phyloP scores from a whole-genome alignment of 2,888 invertebrate species.

The Mechanitis messenoides region DNA sequence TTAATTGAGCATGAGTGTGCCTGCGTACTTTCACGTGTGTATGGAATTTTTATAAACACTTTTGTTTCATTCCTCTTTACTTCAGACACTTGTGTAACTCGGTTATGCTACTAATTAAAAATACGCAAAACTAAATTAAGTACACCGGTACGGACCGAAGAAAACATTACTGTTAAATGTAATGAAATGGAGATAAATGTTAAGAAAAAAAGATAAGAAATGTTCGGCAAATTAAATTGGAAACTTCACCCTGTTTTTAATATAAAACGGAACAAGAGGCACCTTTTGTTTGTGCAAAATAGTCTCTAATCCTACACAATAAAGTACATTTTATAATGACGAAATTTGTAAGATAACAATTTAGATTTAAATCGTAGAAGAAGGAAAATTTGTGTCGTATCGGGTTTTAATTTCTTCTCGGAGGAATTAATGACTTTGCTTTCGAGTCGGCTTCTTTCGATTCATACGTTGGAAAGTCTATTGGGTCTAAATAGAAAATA shows the following conservation, averaged over 20 bases:
- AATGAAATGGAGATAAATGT: constrained; percentile 71
- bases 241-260: constrained; percentile 48
- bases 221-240: constrained; percentile 73
- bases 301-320: constrained; percentile 1
- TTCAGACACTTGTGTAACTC: too few relatives aligned
- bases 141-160: constrained; percentile 24
- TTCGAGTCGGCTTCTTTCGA: constrained; percentile 48
- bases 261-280: constrained; percentile 32
- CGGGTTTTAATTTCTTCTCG: constrained; percentile 72
- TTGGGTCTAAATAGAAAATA: constrained; percentile 43
- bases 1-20: too few relatives aligned
- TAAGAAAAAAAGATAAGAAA: constrained; percentile 62
- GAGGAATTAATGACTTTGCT: constrained; percentile 71
- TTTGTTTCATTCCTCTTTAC: too few relatives aligned
- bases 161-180: constrained; percentile 59
- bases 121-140: constrained; percentile 19
- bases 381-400: constrained; percentile 72
- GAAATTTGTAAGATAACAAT: constrained; percentile 5
- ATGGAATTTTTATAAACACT: too few relatives aligned
- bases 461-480: constrained; percentile 57
- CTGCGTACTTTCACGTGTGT: too few relatives aligned
- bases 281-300: constrained; percentile 17
- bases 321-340: constrained; percentile 30
- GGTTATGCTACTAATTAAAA: constrained; percentile 5
- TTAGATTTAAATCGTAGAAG: constrained; percentile 37